A percentile compares a stretch with the other conserved stretches of the same genome.
Conservation (phyloP, 2,888 invertebrate genomes). For the Brachylomia viminalis region DNA sequence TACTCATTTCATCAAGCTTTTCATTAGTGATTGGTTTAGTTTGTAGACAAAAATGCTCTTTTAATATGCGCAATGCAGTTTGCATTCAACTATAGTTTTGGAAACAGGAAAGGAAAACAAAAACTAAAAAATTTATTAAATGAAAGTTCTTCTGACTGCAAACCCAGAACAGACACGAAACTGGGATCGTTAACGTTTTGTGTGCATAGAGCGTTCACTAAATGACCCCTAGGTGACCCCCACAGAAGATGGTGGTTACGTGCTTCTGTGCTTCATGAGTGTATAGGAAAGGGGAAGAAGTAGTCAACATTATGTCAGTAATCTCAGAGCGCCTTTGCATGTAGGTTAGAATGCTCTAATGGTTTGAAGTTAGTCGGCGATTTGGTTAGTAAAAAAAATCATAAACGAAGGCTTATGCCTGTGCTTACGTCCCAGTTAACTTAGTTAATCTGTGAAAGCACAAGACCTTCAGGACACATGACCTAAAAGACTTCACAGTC, state of each 20-base stretch:
- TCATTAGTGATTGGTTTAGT: no score
- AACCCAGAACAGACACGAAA: background rate
- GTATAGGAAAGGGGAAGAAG: background rate
- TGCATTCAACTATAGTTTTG: background rate
- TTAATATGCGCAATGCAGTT: background rate
- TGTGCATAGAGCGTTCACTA: background rate
- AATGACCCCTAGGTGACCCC: background rate
- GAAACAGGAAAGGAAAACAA: background rate
- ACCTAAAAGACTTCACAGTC: background rate
- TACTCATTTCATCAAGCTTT: no score
- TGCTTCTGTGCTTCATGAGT: background rate
- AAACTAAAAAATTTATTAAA: background rate
- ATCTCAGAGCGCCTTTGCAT: background rate
- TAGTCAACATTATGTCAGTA: background rate
- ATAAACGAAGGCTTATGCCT: background rate
- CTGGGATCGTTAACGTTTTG: background rate
- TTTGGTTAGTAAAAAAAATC: background rate
- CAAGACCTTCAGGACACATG: background rate
- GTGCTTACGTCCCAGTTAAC: background rate
- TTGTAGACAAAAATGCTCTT: no score
- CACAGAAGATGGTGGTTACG: background rate
- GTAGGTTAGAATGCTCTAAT: background rate
- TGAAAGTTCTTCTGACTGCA: background rate
- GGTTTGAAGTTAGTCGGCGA: background rate
- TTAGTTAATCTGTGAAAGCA: background rate